These are phyloP conservation scores for Leucopternis melanops DNA, from an alignment of 2,113 vertebrate species.

Conservation along the genomic window DNA sequence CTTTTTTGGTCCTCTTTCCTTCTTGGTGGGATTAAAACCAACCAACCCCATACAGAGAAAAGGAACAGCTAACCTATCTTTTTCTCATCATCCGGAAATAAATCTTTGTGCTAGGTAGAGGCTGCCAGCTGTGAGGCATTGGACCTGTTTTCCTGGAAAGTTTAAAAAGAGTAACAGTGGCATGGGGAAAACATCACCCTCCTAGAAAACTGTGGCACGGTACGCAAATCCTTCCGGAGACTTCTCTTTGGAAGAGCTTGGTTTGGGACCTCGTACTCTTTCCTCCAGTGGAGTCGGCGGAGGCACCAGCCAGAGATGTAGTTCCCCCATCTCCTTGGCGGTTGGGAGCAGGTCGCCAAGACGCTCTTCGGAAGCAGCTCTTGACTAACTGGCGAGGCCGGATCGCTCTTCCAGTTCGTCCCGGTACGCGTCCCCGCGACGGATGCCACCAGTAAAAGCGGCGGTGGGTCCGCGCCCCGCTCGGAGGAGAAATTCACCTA, in stretches of 20 bases:
- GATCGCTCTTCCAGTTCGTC: background rate
- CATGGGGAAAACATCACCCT: background rate
- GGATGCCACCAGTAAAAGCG: background rate
- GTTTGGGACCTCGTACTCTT: background rate
- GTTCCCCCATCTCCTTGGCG: background rate
- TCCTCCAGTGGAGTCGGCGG: background rate
- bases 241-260: background rate
- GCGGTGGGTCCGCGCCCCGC: background rate
- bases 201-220: background rate
- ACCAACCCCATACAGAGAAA: background rate
- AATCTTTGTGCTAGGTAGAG: background rate
- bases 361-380: background rate
- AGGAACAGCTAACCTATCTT: background rate
- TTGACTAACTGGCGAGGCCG: fast-evolving
- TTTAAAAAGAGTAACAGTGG: background rate
- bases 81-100: background rate
- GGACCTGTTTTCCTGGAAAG: background rate
- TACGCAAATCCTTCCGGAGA: background rate
- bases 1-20: background rate
- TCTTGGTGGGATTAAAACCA: background rate
- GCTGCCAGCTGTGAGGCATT: background rate
- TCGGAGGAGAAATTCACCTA: no score
- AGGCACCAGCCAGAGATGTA: background rate
- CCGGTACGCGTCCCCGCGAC: no score
- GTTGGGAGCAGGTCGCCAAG: background rate